Evolutionary conservation across 1,140 invertebrate genomes (phyloP).

Genomic region (Caenorhabditis tropicalis): DNA sequence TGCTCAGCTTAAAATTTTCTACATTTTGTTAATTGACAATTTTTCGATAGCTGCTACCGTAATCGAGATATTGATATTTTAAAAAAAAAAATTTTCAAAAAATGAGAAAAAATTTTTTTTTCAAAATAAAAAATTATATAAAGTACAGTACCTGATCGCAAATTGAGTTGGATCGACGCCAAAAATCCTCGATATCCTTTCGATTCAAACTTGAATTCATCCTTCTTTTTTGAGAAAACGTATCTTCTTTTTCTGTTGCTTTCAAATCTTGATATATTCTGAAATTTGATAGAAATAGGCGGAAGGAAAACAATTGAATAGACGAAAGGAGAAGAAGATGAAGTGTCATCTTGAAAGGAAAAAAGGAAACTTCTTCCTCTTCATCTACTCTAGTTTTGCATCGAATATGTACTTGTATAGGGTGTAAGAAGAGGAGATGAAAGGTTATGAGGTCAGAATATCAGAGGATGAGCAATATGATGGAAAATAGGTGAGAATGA

Average conservation of each 20-base stretch:
- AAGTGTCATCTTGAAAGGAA: neutral
- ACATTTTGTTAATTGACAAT: too few species aligned
- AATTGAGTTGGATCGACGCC: conserved; percentile 46
- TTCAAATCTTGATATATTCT: neutral
- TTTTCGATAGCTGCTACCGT: too few species aligned
- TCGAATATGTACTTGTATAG: neutral
- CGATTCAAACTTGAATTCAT: conserved; percentile 46
- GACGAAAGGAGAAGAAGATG: neutral
- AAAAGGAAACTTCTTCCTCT: neutral
- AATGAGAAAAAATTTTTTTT: too few species aligned
- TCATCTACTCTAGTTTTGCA: too few species aligned
- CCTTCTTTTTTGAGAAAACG: neutral
- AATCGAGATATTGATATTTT: too few species aligned
- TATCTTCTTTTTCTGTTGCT: neutral
- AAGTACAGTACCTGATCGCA: conserved; percentile 40
- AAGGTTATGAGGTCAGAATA: too few species aligned
- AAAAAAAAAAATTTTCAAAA: too few species aligned
- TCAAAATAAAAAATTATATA: neutral
- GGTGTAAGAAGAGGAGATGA: too few species aligned
- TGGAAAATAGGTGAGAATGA: too few species aligned
- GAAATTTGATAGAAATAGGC: conserved; percentile 30
- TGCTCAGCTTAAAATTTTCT: too few species aligned
- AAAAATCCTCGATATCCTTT: conserved; percentile 50
- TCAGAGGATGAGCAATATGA: too few species aligned
- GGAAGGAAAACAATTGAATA: conserved; percentile 26